Base-by-base conservation (phyloP, 1,140 invertebrate genomes). In the Anastrepha ludens region DNA sequence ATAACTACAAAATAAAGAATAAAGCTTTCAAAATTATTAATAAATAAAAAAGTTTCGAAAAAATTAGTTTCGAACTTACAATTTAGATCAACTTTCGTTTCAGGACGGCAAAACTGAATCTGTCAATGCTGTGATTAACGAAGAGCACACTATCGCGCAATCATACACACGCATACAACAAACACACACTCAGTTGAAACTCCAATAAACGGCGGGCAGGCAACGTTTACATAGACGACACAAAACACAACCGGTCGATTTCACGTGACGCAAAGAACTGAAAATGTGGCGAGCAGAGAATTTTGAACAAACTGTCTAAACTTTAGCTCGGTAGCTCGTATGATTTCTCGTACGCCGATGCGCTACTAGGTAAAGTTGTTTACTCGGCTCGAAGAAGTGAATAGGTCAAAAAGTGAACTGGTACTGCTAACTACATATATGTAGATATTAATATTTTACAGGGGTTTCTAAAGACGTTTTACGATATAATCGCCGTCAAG, bases 231-330 rank as follows among this genome's bases (percentile, higher is more conserved):
- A 59, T 11, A 64, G 78, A 62, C 29, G 70, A 88, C 41, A 87
- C 44, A 87, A 86, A 88, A 87, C 86, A 81, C 88, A 86, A 88
- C 88, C 88, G 88, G 50, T 50, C 81, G 44, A 65, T 85, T 85
- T 58, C 88, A 88, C 86, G 88, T 87, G 88, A 88, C 29, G 70
- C 70, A 85, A 60, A 88, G 86, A 87, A 88, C 88, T 88, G 74
- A 88, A 88, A 55, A 55, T 81, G 50, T 62, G 7, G 86, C 44
- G 50, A 86, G 39, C 59, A 20, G 3, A 47, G 41, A 86, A 65
- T 86, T 65, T 41, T 60, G 55, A 55, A 81, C 74, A n/a, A 55
- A 81, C 74, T 39, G 74, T 55, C 74, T 50, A 17, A 55, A 47
- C 44, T 81, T 81, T 17, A 81, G 20, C 15, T 17, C 17, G 44